These are phyloP conservation scores for Cynaeus angustus DNA, from an alignment of 2,888 invertebrate species.

Conservation along the genomic window DNA sequence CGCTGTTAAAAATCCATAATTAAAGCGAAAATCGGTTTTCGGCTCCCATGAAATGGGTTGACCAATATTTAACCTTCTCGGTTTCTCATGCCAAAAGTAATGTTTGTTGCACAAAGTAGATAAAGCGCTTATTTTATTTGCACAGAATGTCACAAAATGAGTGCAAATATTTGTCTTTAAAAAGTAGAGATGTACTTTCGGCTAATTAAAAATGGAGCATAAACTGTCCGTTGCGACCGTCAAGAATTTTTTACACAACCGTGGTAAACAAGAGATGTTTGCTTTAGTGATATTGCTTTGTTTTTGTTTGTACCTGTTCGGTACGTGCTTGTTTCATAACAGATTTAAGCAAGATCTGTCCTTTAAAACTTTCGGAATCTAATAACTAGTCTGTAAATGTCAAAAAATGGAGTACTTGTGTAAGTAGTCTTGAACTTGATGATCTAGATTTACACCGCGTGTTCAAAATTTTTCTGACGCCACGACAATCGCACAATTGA, in stretches of 20 bases:
- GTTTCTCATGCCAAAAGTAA: background rate
- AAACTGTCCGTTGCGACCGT: background rate
- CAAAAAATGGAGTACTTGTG: background rate
- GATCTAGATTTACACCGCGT: no score
- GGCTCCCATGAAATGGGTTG: no score
- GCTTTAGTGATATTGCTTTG: background rate
- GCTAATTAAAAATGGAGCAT: background rate
- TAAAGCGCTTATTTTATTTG: conserved; percentile 3
- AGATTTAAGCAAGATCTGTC: background rate
- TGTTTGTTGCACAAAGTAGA: conserved; percentile 6
- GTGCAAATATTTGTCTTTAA: conserved; percentile 3
- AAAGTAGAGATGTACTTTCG: background rate
- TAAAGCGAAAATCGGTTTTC: no score
- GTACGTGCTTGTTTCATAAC: background rate
- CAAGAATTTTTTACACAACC: conserved; percentile 1
- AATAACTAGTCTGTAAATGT: background rate
- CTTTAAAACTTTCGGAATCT: conserved; percentile 1
- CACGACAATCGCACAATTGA: conserved; percentile 22
- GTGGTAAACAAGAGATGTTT: background rate
- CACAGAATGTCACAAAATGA: background rate
- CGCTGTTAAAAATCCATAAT: no score
- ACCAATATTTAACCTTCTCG: no score
- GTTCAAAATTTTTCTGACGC: no score
- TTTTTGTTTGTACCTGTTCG: no score
- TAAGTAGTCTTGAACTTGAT: background rate